Evolutionary conservation across 2,888 invertebrate species (phyloP).

Genomic region (Timema cristinae): DNA sequence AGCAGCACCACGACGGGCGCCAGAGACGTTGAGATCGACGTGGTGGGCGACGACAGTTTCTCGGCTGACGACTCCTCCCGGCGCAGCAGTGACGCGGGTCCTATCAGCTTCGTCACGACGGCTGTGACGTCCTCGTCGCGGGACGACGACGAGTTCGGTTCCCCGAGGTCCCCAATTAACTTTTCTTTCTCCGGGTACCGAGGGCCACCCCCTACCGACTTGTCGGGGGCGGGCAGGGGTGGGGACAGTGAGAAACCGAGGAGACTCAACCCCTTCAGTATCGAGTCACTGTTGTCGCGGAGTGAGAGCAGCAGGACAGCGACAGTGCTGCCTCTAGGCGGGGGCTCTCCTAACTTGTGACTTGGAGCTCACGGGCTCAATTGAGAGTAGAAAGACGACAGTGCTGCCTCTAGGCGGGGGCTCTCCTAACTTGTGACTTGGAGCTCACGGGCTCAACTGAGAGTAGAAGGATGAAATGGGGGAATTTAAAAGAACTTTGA

Average conservation of each 20-base stretch:
- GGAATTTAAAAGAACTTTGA: too few relatives aligned
- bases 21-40: constrained; percentile 76
- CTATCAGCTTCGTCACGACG: too few relatives aligned
- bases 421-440: background rate
- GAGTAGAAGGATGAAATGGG: too few relatives aligned
- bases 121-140: too few relatives aligned
- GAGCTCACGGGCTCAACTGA: too few relatives aligned
- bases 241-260: background rate
- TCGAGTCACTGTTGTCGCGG: constrained; percentile 74
- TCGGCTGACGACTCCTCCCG: constrained; percentile 50
- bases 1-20: constrained; percentile 40
- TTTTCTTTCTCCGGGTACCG: constrained; percentile 4
- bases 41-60: constrained; percentile 69
- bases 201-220: background rate
- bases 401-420: background rate
- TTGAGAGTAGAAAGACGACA: too few relatives aligned
- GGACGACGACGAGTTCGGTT: too few relatives aligned
- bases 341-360: background rate
- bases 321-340: background rate
- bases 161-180: background rate
- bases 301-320: background rate
- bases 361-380: background rate
- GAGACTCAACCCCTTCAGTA: constrained; percentile 78
- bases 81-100: background rate
- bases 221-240: background rate